phyloP scores from a whole-genome alignment of 1,140 invertebrate species.

The Drosophila kikkawai region DNA sequence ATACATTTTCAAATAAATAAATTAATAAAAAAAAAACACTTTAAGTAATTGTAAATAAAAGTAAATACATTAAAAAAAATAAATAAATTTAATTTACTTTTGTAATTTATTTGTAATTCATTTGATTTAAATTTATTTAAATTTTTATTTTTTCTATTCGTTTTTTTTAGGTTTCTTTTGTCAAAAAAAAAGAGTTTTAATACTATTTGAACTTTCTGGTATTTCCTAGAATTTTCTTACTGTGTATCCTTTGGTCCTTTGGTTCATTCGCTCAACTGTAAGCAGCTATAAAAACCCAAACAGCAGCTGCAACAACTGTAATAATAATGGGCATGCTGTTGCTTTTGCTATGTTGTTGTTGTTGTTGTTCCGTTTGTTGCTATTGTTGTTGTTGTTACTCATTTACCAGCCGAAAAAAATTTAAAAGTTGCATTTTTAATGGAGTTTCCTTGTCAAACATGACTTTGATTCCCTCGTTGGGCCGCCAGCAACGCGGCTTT shows the following conservation, averaged over 20 bases:
- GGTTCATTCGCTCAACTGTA: slow-evolving; percentile 52
- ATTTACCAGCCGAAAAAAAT: slow-evolving; percentile 55
- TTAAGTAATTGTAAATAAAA: no score
- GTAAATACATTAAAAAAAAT: no score
- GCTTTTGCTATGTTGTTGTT: slow-evolving; percentile 39
- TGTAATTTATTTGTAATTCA: not conserved
- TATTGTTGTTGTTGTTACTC: slow-evolving; percentile 24
- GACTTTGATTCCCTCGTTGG: slow-evolving; percentile 58
- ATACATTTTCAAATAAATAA: no score
- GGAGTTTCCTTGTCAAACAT: slow-evolving; percentile 76
- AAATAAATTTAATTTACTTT: not conserved
- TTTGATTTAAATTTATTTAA: no score
- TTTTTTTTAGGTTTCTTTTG: not conserved
- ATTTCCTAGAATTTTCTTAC: not conserved
- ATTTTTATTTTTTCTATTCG: no score
- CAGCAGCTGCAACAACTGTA: slow-evolving; percentile 49
- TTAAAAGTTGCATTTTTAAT: slow-evolving; percentile 81
- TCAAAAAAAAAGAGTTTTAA: not conserved
- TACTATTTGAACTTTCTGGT: rapidly evolving
- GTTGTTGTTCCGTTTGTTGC: slow-evolving; percentile 20
- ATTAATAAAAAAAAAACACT: no score
- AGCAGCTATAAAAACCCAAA: slow-evolving; percentile 63
- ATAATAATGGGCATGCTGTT: slow-evolving; percentile 66
- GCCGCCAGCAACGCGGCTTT: slow-evolving; percentile 15
- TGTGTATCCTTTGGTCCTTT: slow-evolving; percentile 36